Base-by-base conservation (phyloP, 2,888 invertebrate genomes). In the Muschampia staudingeri region DNA sequence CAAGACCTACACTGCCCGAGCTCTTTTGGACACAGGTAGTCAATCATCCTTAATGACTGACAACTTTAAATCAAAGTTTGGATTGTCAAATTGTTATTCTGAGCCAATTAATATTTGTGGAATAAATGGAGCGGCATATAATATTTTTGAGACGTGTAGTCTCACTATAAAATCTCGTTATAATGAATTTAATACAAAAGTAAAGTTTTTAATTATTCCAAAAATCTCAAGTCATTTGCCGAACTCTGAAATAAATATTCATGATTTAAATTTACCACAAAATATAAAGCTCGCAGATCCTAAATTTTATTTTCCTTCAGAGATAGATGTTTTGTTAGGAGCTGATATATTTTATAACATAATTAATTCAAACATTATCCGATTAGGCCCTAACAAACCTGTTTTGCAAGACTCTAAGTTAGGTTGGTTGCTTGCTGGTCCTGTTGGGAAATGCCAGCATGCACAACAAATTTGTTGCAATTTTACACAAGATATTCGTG, bases 41-140 rank as follows among this genome's bases (percentile, higher is more conserved):
- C 78, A 78, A 48, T 70, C 70, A 12, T 78, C 78, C 2, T 70
- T 78, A 7, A 37, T 78, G 40, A 70, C 70, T 52, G 37, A 78
- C 37, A 48, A 52, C 7, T 69, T 77, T 30, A 77, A 52, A 77
- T 30, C 7, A 30, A 77, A 69, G 44, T 42, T 77, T 70, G 69
- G 77, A 14, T 44, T 77, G 37, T 44, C 52, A 1, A 67, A 44
- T 34, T 30, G 72, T 73, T 6, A n/a, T 48, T 52, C 30, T 25
- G 25, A 77, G 16, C 19, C 69, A 12, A 69, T 77, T 69, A 70
- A 44, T 52, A 73, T 73, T 12, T 73, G 48, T 73, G 73, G 73
- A 52, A n/a, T 73, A 34, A 73, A 73, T n/a, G 56, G 56, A n/a
- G 56, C 52, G n/a, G 5, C 34, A 6, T 44, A 34, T n/a, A 75